Conservation (phyloP, 2,113 vertebrate species). For the Stictonetta naevosa region DNA sequence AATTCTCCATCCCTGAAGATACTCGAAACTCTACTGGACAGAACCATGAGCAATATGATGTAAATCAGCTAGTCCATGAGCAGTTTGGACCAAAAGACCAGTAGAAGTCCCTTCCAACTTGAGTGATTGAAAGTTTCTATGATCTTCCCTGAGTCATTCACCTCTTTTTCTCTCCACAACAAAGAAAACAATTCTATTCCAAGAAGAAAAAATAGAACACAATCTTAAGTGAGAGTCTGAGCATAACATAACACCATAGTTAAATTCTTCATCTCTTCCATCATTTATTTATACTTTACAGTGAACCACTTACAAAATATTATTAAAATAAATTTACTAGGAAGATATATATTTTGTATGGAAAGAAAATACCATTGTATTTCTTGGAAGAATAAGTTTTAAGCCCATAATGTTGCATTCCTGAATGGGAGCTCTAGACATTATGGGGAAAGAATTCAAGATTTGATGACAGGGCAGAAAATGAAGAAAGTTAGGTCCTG, state of each 20-base stretch:
- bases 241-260: not conserved
- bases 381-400: slow-evolving; percentile 11
- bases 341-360: not conserved
- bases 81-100: not conserved
- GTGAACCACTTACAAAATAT: not conserved
- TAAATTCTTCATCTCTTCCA: slow-evolving; percentile 5
- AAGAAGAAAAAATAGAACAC: not conserved
- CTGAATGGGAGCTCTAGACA: not conserved
- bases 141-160: not conserved
- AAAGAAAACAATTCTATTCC: not conserved
- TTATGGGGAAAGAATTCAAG: not conserved
- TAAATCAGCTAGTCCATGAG: not conserved
- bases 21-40: not conserved
- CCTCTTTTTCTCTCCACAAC: not conserved
- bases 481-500: not conserved
- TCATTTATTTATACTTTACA: slow-evolving; percentile 17
- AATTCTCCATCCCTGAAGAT: not conserved
- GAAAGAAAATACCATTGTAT: slow-evolving; percentile 1
- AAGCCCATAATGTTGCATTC: slow-evolving; percentile 1
- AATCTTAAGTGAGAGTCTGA: not conserved
- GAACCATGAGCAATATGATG: not conserved
- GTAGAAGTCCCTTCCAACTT: not conserved
- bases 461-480: not conserved
- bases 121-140: not conserved
- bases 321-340: slow-evolving; percentile 21